phyloP scores from a whole-genome alignment of 2,797 vertebrate genomes.

The Leptoclinus maculatus region DNA sequence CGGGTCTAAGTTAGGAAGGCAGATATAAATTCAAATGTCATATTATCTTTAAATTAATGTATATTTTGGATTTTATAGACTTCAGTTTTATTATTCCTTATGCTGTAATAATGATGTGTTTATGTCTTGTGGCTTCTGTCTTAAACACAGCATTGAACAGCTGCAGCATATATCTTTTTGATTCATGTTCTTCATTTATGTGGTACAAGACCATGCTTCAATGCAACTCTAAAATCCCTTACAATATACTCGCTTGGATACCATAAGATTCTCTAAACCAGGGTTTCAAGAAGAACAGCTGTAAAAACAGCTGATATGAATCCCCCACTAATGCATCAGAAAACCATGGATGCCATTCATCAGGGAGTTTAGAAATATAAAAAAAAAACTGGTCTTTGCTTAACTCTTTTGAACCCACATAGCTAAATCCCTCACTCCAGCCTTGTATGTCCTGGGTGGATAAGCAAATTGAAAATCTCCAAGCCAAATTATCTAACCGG shows the following conservation, averaged over 20 bases:
- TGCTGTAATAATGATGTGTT: neutral
- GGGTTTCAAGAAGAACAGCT: conserved; percentile 76
- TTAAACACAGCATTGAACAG: neutral
- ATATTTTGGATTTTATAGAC: neutral
- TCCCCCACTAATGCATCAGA: conserved; percentile 61
- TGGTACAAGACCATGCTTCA: neutral
- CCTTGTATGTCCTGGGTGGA: conserved; percentile 53
- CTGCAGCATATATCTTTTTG: neutral
- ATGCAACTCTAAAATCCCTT: conserved; percentile 25
- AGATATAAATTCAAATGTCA: neutral
- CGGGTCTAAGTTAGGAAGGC: no score
- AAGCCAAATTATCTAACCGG: conserved; percentile 62
- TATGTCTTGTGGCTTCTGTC: neutral
- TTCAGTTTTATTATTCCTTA: neutral
- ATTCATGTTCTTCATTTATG: conserved; percentile 1
- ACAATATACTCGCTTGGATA: conserved; percentile 48
- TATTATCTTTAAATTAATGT: neutral
- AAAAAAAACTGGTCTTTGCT: conserved; percentile 46
- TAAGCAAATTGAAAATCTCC: conserved; percentile 58
- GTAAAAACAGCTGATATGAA: conserved; percentile 82
- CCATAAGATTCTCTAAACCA: conserved; percentile 61
- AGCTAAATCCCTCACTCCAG: conserved; percentile 20
- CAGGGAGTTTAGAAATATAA: conserved; percentile 51
- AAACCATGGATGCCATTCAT: conserved; percentile 70
- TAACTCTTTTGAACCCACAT: conserved; percentile 47